These are phyloP conservation scores for Esox niger DNA, from an alignment of 2,113 vertebrate species.

Conservation along the genomic window DNA sequence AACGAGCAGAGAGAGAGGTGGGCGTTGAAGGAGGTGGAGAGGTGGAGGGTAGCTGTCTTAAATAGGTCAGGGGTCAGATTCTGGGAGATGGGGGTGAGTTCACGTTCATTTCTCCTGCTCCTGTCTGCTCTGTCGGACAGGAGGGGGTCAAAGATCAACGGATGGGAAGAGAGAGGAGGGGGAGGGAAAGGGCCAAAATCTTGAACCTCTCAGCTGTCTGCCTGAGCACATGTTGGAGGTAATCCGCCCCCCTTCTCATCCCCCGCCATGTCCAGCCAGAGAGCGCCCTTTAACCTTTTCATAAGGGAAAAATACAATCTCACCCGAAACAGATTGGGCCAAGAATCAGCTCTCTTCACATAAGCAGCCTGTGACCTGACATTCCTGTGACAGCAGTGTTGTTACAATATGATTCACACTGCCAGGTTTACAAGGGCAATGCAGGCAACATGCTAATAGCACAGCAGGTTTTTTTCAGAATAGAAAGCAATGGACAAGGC, in stretches of 20 bases:
- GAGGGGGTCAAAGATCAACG: slow-evolving; percentile 36
- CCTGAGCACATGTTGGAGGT: slow-evolving; percentile 8
- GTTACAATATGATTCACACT: slow-evolving; percentile 14
- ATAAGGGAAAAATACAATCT: not conserved
- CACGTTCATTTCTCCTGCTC: slow-evolving; percentile 45
- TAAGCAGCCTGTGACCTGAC: slow-evolving; percentile 3
- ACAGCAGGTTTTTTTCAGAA: not conserved
- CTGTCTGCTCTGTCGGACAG: slow-evolving; percentile 30
- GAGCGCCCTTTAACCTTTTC: slow-evolving; percentile 13
- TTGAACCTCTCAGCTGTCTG: slow-evolving; percentile 14
- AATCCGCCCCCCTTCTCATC: not conserved
- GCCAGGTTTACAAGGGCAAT: slow-evolving; percentile 21
- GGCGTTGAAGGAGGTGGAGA: too few species aligned
- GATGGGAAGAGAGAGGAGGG: slow-evolving; percentile 4
- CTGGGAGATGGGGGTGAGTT: slow-evolving; percentile 27
- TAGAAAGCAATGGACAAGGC: too few species aligned
- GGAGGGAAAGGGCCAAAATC: not conserved
- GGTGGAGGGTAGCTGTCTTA: slow-evolving; percentile 27
- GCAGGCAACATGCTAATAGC: slow-evolving; percentile 7
- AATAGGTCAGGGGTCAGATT: slow-evolving; percentile 30
- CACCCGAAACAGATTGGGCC: slow-evolving; percentile 20
- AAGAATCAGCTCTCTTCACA: slow-evolving; percentile 9
- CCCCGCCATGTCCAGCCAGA: not conserved
- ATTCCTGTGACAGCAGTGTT: slow-evolving; percentile 8
- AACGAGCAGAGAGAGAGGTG: slow-evolving; percentile 3